A percentile compares a stretch with the other conserved stretches of the same genome.
These are phyloP conservation scores for Sogatella furcifera DNA, from an alignment of 1,140 invertebrate genomes.

Conservation along the genomic window DNA sequence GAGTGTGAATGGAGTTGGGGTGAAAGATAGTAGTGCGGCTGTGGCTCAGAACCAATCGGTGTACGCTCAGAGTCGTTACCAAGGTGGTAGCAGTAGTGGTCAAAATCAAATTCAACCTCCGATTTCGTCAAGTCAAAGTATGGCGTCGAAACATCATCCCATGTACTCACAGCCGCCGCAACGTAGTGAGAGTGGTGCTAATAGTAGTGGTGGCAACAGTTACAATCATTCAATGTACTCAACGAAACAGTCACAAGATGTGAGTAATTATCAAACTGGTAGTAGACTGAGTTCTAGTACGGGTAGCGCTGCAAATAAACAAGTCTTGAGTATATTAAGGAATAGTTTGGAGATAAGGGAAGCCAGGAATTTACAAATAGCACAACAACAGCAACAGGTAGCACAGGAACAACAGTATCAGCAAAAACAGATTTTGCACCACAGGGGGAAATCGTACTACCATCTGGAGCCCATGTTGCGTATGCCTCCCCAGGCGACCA, in stretches of 20 bases:
- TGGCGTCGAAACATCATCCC: background rate
- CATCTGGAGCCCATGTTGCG: constrained; percentile 5
- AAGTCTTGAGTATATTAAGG: constrained; percentile 51
- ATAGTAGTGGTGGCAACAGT: no score
- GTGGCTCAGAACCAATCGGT: background rate
- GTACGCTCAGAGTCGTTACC: background rate
- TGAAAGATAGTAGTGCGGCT: background rate
- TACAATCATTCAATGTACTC: no score
- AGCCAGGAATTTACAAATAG: constrained; percentile 38
- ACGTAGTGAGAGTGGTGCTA: no score
- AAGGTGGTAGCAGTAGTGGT: background rate
- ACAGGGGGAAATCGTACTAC: constrained; percentile 14
- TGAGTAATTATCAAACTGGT: no score
- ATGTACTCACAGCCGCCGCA: no score
- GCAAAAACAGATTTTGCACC: background rate
- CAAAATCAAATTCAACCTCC: background rate
- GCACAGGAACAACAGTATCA: constrained; percentile 12
- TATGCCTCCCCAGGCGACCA: constrained; percentile 9
- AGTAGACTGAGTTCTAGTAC: background rate
- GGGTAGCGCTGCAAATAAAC: constrained; percentile 46
- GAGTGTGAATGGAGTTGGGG: constrained; percentile 13
- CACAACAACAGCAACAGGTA: constrained; percentile 27
- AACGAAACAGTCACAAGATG: no score
- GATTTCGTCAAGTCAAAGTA: background rate
- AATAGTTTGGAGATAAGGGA: constrained; percentile 57